Evolutionary conservation across 2,888 invertebrate species (phyloP), one percentile per base, ranked within the genome.

Genomic region (Pyrrhosoma nymphula): DNA sequence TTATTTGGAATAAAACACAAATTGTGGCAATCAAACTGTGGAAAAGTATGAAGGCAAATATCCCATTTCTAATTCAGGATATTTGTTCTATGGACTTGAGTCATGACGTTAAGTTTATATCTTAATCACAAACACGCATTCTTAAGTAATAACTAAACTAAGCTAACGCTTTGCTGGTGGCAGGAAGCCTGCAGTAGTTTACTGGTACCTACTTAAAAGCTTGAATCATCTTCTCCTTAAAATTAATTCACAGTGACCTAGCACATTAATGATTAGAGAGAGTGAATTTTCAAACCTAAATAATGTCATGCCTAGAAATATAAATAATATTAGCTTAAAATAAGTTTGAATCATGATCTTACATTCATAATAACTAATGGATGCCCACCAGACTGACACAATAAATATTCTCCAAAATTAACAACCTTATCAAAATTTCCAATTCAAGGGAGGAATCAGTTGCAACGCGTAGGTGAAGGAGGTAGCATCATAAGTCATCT

Each of bases 401-500:
- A 89, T 23, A 26, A 89, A 56, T 55, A 89, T 47, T n/a, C 56
- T 89, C 55, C 30, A 89, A 89, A 89, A 89, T 55, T 89, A 89
- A 89, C 89, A 56, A 30, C 16, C 26, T 35, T 35, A 35, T 35
- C 30, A 82, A 82, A 82, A 82, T 82, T 82, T 82, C 82, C 82
- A 82, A 82, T 82, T 82, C 82, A 82, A 82, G 82, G 82, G 89
- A 89, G 89, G 89, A 89, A 89, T 89, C 89, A 55, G 89, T 55
- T 89, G 89, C 89, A 88, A 55, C 56, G n/a, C n/a, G n/a, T 56
- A 89, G 89, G 89, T 89, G n/a, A 89, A 55, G 56, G n/a, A 89
- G 89, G 47, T 93, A 93, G 93, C 93, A 82, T 82, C 69, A 63
- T 93, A 93, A 93, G 93, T 47, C 75, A n/a, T 69, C 69, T 63